Percentiles rank a stretch among this genome's conserved stretches.
These are phyloP conservation scores for Callospermophilus lateralis DNA, from an alignment of 2,113 vertebrate genomes.

Conservation along the genomic window DNA sequence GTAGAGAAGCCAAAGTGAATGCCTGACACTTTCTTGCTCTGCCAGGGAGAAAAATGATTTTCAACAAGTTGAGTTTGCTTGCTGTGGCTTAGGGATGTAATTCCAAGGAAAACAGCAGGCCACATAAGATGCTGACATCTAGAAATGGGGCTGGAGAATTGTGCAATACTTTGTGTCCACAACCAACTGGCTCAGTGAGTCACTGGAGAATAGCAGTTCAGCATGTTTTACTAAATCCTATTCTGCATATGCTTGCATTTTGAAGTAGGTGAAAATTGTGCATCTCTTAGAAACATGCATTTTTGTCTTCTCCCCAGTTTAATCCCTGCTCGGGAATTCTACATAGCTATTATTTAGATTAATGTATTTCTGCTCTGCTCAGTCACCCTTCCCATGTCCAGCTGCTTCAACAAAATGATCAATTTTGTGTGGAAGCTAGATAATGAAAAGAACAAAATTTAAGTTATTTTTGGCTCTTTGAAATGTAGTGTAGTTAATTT, in stretches of 20 bases:
- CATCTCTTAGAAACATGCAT: neutral
- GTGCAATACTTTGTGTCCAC: neutral
- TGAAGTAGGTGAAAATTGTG: neutral
- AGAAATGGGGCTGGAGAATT: neutral
- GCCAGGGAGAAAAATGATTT: neutral
- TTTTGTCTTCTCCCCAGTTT: neutral
- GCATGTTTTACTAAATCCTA: neutral
- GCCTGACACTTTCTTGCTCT: neutral
- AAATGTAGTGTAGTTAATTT: conserved; percentile 62
- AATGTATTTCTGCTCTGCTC: neutral
- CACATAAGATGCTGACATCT: neutral
- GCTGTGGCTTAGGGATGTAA: neutral
- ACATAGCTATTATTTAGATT: conserved; percentile 40
- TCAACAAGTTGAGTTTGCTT: neutral
- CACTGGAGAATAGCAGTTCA: neutral
- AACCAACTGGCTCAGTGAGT: neutral
- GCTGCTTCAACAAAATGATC: conserved; percentile 64
- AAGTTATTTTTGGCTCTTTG: conserved; percentile 63
- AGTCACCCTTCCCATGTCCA: conserved; percentile 54
- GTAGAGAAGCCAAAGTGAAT: neutral
- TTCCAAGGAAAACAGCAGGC: neutral
- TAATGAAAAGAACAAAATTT: conserved; percentile 44
- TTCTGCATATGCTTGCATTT: neutral
- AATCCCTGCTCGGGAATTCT: neutral
- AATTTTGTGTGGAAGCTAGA: conserved; percentile 9